phyloP scores from a whole-genome alignment of 2,888 invertebrate genomes.

The Rhogogaster chlorosoma region DNA sequence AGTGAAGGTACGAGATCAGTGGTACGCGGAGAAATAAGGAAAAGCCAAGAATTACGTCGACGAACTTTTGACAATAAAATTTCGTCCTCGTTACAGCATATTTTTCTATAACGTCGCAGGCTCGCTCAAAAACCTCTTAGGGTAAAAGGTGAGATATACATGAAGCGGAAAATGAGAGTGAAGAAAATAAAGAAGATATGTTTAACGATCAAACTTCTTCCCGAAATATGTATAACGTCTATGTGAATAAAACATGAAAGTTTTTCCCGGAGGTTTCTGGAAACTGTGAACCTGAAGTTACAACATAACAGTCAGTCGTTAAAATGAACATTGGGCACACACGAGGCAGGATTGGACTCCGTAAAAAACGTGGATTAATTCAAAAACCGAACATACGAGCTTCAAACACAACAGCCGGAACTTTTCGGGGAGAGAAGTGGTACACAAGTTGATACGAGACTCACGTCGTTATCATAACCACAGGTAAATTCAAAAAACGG shows the following conservation, averaged over 20 bases:
- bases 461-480: constrained; percentile 2
- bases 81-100: constrained; percentile 8
- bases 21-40: not conserved
- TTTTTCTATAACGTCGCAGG: not conserved
- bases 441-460: not conserved
- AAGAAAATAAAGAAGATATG: not conserved
- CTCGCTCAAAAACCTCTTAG: not conserved
- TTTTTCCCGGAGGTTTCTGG: not conserved
- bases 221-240: not conserved
- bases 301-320: not conserved
- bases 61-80: constrained; percentile 24
- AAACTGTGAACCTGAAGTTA: not conserved
- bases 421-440: not conserved
- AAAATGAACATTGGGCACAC: not conserved
- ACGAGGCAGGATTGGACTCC: not conserved
- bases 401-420: not conserved
- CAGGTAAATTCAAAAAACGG: not conserved
- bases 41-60: not conserved
- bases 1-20: not conserved
- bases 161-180: not conserved
- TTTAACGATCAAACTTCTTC: not conserved
- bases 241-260: not conserved
- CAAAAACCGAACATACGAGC: not conserved
- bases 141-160: not conserved
- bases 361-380: not conserved